A percentile compares a stretch with the other conserved stretches of the same genome.
Conservation (phyloP, 2,113 vertebrate genomes). For the Haplotaxodon microlepis region DNA sequence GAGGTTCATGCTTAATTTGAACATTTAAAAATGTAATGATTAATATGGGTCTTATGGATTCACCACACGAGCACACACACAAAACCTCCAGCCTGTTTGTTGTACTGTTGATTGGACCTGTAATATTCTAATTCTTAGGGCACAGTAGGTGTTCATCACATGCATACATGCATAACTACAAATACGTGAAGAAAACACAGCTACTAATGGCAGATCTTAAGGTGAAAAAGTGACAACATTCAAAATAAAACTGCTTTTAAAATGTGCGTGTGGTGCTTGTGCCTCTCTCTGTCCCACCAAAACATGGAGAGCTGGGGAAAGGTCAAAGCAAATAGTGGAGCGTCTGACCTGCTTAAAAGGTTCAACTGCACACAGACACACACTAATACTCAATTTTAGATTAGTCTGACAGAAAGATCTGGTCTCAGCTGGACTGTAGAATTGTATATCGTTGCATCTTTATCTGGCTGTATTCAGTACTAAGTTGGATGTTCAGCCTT, state of each 20-base stretch:
- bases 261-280: background rate
- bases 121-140: slow-evolving; percentile 32
- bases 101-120: slow-evolving; percentile 47
- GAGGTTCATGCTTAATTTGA: background rate
- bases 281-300: background rate
- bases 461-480: background rate
- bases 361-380: background rate
- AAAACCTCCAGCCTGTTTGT: background rate
- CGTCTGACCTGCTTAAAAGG: slow-evolving; percentile 1
- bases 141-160: slow-evolving; percentile 7
- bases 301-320: background rate
- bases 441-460: background rate
- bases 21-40: background rate
- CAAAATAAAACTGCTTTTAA: background rate
- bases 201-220: background rate
- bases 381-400: background rate
- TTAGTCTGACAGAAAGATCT: background rate
- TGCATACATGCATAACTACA: background rate
- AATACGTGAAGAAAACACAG: background rate
- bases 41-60: background rate
- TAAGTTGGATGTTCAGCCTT: background rate
- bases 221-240: background rate
- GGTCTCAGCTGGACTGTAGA: background rate
- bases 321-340: background rate
- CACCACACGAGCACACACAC: background rate